Percentiles rank a stretch among this genome's conserved stretches.
Conservation (phyloP, 2,113 vertebrate genomes). For the Fregetta grallaria region DNA sequence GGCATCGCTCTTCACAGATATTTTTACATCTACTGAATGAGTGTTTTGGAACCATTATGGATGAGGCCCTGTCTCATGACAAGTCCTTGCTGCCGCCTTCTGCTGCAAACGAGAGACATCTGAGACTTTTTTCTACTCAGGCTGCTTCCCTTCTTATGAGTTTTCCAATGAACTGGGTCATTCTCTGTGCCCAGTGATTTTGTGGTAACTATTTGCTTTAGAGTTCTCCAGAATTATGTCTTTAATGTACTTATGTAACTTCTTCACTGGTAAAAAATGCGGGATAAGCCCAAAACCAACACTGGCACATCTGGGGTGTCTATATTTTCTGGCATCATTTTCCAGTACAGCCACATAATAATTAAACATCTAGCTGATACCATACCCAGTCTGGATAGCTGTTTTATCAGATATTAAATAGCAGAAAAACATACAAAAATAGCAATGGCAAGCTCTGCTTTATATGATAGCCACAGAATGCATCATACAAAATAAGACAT, state of each 20-base stretch:
- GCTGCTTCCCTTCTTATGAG: background rate
- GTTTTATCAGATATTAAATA: slow-evolving; percentile 28
- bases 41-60: background rate
- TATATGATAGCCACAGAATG: slow-evolving; percentile 2
- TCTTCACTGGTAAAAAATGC: slow-evolving; percentile 35
- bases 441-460: background rate
- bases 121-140: background rate
- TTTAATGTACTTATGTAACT: slow-evolving; percentile 1
- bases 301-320: background rate
- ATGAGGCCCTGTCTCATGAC: background rate
- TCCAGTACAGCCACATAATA: background rate
- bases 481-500: background rate
- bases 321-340: slow-evolving; percentile 13
- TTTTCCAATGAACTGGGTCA: background rate
- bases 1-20: background rate
- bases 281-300: slow-evolving; percentile 38
- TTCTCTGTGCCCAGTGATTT: background rate
- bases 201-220: background rate
- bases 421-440: slow-evolving; percentile 18
- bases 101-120: background rate
- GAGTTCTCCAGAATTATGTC: background rate
- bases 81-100: background rate
- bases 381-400: background rate
- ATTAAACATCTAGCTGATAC: slow-evolving; percentile 30
- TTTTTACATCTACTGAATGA: background rate